Conservation (phyloP, 2,888 invertebrate genomes). For the Drosophila formosana region DNA sequence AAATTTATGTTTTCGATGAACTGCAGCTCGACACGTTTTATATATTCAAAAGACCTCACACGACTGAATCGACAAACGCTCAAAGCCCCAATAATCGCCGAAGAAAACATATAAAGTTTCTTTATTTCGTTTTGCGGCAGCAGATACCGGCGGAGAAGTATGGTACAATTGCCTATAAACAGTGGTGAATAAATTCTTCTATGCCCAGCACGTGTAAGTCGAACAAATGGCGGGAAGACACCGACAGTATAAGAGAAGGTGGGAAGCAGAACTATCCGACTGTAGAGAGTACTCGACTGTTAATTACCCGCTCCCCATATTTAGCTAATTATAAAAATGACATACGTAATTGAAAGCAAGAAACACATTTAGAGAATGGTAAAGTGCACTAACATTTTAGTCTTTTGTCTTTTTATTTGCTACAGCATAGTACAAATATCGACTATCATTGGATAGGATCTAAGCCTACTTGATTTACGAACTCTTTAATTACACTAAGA, state of each 20-base stretch:
- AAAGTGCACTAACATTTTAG: too few relatives aligned
- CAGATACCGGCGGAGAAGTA: conserved; percentile 46
- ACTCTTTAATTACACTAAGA: conserved; percentile 6
- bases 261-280: background rate
- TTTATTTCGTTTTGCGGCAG: conserved; percentile 56
- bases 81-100: conserved; percentile 68
- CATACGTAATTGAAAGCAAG: too few relatives aligned
- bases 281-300: too few relatives aligned
- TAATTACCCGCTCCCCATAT: too few relatives aligned
- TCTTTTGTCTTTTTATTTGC: too few relatives aligned
- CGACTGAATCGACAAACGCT: conserved; percentile 69
- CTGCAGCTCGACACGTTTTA: conserved; percentile 58
- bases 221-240: conserved; percentile 33
- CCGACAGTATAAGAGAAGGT: too few relatives aligned
- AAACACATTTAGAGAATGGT: too few relatives aligned
- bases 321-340: too few relatives aligned
- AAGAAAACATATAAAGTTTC: conserved; percentile 82
- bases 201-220: conserved; percentile 33
- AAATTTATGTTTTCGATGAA: background rate
- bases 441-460: background rate
- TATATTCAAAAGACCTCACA: conserved; percentile 69
- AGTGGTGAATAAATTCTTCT: conserved; percentile 46
- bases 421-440: background rate
- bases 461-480: background rate
- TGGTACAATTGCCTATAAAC: conserved; percentile 57